Conservation (phyloP, 2,113 vertebrate species). For the Malurus cyaneus region DNA sequence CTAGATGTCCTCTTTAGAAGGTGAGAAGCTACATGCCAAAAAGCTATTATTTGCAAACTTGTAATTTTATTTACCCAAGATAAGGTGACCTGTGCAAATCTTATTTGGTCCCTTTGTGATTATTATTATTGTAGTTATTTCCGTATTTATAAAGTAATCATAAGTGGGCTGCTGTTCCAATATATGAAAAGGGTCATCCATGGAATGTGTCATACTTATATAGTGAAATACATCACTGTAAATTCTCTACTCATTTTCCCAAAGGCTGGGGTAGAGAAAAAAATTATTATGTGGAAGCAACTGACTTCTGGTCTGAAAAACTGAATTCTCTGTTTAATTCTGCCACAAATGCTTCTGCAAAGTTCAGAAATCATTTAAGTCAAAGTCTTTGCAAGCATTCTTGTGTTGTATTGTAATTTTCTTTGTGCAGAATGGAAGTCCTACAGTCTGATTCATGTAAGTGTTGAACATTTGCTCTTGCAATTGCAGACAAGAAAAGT, state of each 20-base stretch:
- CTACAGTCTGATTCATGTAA: neutral
- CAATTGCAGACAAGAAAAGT: conserved; percentile 1
- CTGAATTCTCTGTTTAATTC: neutral
- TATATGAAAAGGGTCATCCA: neutral
- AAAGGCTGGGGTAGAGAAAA: neutral
- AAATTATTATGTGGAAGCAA: neutral
- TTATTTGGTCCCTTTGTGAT: neutral
- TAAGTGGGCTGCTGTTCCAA: neutral
- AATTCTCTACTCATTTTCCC: neutral
- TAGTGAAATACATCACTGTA: neutral
- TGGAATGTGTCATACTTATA: neutral
- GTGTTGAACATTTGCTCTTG: neutral
- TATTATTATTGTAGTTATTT: neutral
- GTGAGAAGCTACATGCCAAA: neutral
- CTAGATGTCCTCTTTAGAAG: neutral
- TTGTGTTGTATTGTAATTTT: neutral
- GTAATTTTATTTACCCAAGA: neutral
- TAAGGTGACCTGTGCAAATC: neutral
- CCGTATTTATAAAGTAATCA: neutral
- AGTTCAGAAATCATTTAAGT: conserved; percentile 3
- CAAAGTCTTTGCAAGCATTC: neutral
- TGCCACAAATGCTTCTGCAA: neutral
- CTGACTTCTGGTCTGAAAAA: neutral
- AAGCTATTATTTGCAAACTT: neutral
- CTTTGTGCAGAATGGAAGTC: neutral